Percentiles rank a stretch among this genome's conserved stretches.
Evolutionary conservation across 2,113 vertebrate genomes (phyloP).

Genomic region (Oceanodroma tethys): DNA sequence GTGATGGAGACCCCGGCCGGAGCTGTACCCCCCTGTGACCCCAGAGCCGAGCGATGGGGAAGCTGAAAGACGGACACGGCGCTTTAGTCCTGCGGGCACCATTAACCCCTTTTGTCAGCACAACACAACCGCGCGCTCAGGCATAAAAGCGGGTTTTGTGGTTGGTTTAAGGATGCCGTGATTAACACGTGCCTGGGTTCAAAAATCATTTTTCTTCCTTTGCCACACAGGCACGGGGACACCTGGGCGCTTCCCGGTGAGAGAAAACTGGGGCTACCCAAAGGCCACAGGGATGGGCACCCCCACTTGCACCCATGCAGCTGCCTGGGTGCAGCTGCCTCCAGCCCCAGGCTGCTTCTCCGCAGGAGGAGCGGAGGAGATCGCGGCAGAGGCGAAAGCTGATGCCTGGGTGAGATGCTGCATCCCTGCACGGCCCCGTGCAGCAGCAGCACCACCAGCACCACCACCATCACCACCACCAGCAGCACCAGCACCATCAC

Average conservation of each 20-base stretch:
- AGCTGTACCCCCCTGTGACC: too few species aligned
- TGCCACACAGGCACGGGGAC: not conserved
- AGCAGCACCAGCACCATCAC: not conserved
- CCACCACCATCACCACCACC: fast-evolving
- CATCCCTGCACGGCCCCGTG: fast-evolving
- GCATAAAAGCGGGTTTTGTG: not conserved
- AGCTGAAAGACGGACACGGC: too few species aligned
- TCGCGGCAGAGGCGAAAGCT: fast-evolving
- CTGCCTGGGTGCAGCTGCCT: not conserved
- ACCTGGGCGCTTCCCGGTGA: fast-evolving
- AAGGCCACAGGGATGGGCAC: not conserved
- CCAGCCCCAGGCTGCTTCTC: not conserved
- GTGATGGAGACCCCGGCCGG: fast-evolving
- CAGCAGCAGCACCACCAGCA: not conserved
- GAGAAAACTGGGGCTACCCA: not conserved
- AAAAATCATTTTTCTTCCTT: not conserved
- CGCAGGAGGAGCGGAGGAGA: not conserved
- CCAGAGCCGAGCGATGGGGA: not conserved
- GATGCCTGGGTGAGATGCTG: not conserved
- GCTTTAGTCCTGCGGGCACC: not conserved
- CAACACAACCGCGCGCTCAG: not conserved
- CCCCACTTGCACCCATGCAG: fast-evolving
- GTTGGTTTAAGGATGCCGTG: not conserved
- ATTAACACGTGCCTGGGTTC: not conserved
- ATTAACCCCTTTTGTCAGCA: not conserved